Evolutionary conservation across 2,113 vertebrate genomes (phyloP).

Genomic region (Montifringilla adamsi): DNA sequence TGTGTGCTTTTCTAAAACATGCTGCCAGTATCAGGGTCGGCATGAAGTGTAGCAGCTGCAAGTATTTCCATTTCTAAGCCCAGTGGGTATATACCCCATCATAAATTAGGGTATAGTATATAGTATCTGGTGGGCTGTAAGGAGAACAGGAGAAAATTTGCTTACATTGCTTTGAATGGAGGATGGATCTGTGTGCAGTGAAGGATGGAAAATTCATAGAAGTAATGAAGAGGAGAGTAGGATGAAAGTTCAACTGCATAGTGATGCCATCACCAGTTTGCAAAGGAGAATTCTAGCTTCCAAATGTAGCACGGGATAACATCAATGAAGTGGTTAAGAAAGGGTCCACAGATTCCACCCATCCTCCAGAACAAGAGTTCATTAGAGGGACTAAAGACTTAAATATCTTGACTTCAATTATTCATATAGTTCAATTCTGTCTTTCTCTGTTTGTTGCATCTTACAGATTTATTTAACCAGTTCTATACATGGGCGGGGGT

Average conservation of each 20-base stretch:
- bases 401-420: background rate
- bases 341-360: background rate
- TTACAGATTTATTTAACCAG: background rate
- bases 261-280: background rate
- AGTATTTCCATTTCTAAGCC: background rate
- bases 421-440: background rate
- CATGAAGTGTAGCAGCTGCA: background rate
- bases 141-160: background rate
- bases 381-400: background rate
- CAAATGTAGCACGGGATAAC: background rate
- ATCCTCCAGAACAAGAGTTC: background rate
- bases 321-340: background rate
- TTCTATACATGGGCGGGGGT: background rate
- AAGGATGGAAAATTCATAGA: background rate
- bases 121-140: background rate
- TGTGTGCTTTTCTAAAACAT: background rate
- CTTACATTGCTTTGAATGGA: background rate
- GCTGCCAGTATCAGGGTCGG: background rate
- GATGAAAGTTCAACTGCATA: background rate
- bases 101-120: background rate
- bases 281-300: background rate
- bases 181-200: background rate
- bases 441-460: background rate
- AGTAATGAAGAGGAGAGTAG: background rate
- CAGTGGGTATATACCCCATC: background rate